These are phyloP conservation scores for Otus sunia DNA, from an alignment of 2,113 vertebrate species.

Conservation along the genomic window DNA sequence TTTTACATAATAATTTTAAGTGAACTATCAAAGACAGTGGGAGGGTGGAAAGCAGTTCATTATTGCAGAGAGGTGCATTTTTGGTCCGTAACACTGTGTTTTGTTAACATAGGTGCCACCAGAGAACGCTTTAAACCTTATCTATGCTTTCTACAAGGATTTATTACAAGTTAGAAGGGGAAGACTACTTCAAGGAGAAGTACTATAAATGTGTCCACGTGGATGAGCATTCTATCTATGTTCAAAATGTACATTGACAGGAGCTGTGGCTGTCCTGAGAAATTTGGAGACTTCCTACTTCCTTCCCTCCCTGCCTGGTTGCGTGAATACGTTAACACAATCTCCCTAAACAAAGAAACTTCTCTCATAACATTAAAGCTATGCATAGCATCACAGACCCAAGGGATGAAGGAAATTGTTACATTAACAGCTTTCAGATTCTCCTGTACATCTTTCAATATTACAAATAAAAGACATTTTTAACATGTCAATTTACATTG, in stretches of 20 bases:
- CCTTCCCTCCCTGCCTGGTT: neutral
- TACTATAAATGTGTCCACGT: slow-evolving; percentile 72
- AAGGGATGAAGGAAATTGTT: neutral
- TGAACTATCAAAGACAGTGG: neutral
- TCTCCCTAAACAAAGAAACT: neutral
- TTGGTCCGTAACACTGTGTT: neutral
- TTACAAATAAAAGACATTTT: neutral
- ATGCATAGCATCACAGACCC: neutral
- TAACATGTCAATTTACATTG: neutral
- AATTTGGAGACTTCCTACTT: neutral
- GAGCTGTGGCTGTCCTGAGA: neutral
- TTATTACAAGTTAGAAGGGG: slow-evolving; percentile 57
- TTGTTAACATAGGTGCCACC: slow-evolving; percentile 58
- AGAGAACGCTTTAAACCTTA: slow-evolving; percentile 50
- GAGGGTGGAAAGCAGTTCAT: neutral
- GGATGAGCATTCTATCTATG: slow-evolving; percentile 75
- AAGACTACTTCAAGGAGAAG: slow-evolving; percentile 69
- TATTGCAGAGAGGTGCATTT: neutral
- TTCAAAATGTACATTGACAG: slow-evolving; percentile 65
- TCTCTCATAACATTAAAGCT: neutral
- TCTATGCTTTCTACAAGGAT: slow-evolving; percentile 69
- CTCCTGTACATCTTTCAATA: neutral
- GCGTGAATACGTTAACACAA: neutral
- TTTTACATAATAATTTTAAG: neutral
- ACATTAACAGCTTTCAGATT: neutral